phyloP scores from a whole-genome alignment of 2,888 invertebrate species.

The Xanthorhoe designata region DNA sequence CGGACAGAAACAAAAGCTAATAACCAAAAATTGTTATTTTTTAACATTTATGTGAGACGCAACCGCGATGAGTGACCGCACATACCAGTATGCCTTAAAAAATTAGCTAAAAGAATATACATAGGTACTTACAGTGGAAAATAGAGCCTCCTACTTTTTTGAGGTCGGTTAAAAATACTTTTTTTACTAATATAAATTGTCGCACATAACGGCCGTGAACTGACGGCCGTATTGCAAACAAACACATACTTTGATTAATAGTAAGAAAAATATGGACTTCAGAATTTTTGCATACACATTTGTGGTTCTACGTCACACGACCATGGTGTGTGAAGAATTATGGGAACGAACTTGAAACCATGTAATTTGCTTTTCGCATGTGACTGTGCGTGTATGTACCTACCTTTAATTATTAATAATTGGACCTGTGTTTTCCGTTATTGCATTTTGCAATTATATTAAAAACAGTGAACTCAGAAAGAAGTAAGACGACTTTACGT shows the following conservation, averaged over 20 bases:
- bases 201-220: neutral
- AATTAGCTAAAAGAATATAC: too few relatives aligned
- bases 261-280: neutral
- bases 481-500: too few relatives aligned
- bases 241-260: neutral
- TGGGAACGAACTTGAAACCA: slow-evolving; percentile 36
- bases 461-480: too few relatives aligned
- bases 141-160: too few relatives aligned
- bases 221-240: neutral
- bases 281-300: neutral
- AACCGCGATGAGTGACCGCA: too few relatives aligned
- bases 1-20: too few relatives aligned
- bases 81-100: too few relatives aligned
- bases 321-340: slow-evolving; percentile 22
- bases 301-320: slow-evolving; percentile 3
- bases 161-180: too few relatives aligned
- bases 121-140: too few relatives aligned
- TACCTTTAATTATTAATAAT: slow-evolving; percentile 8
- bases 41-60: too few relatives aligned
- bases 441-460: slow-evolving; percentile 1
- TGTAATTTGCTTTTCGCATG: slow-evolving; percentile 27
- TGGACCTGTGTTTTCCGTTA: neutral
- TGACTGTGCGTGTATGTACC: slow-evolving; percentile 15
- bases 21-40: too few relatives aligned
- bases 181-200: too few relatives aligned